Percentiles rank a stretch among this genome's conserved stretches.
Conservation (phyloP, 2,888 invertebrate genomes). For the Morpho deidamia region DNA sequence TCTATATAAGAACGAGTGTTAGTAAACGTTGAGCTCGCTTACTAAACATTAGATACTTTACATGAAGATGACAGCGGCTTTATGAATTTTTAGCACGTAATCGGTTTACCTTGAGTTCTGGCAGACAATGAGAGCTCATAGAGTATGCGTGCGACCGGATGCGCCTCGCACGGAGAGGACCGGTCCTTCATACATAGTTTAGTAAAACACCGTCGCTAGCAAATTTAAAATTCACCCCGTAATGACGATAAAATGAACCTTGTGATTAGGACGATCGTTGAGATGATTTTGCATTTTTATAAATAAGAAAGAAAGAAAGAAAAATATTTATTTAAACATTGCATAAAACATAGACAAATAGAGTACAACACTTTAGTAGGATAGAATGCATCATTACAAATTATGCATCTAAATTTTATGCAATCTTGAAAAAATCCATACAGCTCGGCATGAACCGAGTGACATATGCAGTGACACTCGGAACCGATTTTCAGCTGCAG, state of each 20-base stretch:
- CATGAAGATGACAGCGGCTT: slow-evolving; percentile 53
- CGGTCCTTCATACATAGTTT: slow-evolving; percentile 70
- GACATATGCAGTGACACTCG: too few relatives aligned
- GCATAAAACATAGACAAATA: too few relatives aligned
- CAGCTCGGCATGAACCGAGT: too few relatives aligned
- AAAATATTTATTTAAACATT: too few relatives aligned
- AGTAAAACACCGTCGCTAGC: slow-evolving; percentile 51
- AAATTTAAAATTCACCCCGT: slow-evolving; percentile 70
- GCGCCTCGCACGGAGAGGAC: slow-evolving; percentile 43
- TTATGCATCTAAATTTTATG: too few relatives aligned
- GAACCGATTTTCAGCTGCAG: too few relatives aligned
- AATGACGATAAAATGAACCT: slow-evolving; percentile 55
- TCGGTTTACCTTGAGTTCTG: slow-evolving; percentile 62
- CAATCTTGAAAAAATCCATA: too few relatives aligned
- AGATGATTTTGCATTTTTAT: slow-evolving; percentile 31
- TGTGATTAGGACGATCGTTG: slow-evolving; percentile 54
- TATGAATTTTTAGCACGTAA: slow-evolving; percentile 71
- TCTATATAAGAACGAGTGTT: slow-evolving; percentile 28
- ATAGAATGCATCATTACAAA: too few relatives aligned
- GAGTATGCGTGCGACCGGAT: slow-evolving; percentile 59
- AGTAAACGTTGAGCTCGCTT: slow-evolving; percentile 45
- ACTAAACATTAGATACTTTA: slow-evolving; percentile 47
- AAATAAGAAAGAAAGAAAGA: too few relatives aligned
- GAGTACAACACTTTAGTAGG: too few relatives aligned
- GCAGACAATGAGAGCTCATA: slow-evolving; percentile 57